phyloP scores from a whole-genome alignment of 2,113 vertebrate genomes.

The Crotalus viridis region DNA sequence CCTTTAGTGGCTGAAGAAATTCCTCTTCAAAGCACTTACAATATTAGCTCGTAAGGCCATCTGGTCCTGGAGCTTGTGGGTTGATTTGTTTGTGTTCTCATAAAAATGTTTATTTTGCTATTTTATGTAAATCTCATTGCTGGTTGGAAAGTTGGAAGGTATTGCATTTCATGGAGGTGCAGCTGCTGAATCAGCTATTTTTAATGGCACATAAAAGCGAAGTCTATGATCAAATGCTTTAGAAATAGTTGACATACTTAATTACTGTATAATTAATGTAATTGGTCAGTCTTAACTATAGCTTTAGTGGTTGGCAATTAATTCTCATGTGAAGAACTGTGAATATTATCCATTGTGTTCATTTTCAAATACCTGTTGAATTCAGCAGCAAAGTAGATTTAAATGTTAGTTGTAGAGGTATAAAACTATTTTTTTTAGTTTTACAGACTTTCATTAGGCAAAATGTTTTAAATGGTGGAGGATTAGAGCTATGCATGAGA shows the following conservation, averaged over 20 bases:
- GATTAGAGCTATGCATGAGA: neutral
- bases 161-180: neutral
- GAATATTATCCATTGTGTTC: neutral
- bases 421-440: neutral
- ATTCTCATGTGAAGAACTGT: neutral
- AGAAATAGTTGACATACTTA: neutral
- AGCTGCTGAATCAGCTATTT: neutral
- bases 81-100: neutral
- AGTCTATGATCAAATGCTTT: neutral
- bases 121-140: neutral
- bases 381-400: neutral
- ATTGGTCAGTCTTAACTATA: neutral
- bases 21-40: too few species aligned
- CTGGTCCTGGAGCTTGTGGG: too few species aligned
- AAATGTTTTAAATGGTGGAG: neutral
- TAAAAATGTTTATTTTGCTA: neutral
- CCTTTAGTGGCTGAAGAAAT: too few species aligned
- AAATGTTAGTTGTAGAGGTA: neutral
- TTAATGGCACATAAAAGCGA: neutral
- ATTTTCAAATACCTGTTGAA: neutral
- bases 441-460: neutral
- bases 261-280: conserved; percentile 1
- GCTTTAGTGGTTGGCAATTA: neutral
- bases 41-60: too few species aligned
- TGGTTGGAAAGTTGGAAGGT: neutral